phyloP scores from a whole-genome alignment of 2,888 invertebrate genomes.

The Apotomis turbidana region DNA sequence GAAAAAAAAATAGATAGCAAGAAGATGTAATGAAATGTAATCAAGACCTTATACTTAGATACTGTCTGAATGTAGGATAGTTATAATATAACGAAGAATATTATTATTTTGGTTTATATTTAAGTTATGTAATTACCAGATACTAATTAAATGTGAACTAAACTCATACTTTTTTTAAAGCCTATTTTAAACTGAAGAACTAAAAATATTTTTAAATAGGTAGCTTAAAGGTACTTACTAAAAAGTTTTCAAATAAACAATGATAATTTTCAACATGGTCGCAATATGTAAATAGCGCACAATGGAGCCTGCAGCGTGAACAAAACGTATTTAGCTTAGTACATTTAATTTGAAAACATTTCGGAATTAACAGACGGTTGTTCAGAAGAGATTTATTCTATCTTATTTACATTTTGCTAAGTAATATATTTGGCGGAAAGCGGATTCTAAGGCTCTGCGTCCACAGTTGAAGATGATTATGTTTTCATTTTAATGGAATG shows the following conservation, averaged over 20 bases:
- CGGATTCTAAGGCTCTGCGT: slow-evolving; percentile 30
- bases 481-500: neutral
- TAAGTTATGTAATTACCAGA: too few species aligned
- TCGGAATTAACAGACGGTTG: slow-evolving; percentile 70
- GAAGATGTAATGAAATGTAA: too few species aligned
- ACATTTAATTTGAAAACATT: slow-evolving; percentile 52
- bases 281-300: slow-evolving; percentile 32
- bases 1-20: too few species aligned
- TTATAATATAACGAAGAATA: too few species aligned
- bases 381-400: slow-evolving; percentile 58
- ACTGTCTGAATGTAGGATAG: too few species aligned
- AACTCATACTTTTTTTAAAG: too few species aligned
- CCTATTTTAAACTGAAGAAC: too few species aligned
- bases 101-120: too few species aligned
- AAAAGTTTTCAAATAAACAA: slow-evolving; percentile 4
- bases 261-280: slow-evolving; percentile 20
- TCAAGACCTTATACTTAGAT: too few species aligned
- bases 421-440: slow-evolving; percentile 39
- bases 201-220: too few species aligned
- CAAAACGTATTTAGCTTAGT: slow-evolving; percentile 46
- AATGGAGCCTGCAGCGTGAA: slow-evolving; percentile 30
- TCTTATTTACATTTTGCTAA: slow-evolving; percentile 58
- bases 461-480: slow-evolving; percentile 11
- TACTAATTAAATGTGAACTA: too few species aligned
- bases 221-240: neutral